phyloP scores from a whole-genome alignment of 1,140 invertebrate species.

The Atta cephalotes region DNA sequence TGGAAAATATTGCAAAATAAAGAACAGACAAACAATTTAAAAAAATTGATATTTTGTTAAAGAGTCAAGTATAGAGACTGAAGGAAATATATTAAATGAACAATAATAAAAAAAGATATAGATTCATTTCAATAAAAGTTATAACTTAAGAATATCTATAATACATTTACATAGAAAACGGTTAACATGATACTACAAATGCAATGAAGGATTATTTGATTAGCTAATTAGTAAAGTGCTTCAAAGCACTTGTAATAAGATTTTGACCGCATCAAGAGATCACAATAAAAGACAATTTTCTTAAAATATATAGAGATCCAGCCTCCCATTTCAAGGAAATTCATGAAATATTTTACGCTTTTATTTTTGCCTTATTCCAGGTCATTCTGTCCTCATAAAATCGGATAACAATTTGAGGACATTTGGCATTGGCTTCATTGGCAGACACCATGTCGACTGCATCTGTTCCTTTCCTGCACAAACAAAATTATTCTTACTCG shows the following conservation, averaged over 20 bases:
- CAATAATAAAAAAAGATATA: not conserved
- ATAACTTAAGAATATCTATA: not conserved
- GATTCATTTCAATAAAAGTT: not conserved
- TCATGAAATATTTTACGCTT: conserved; percentile 77
- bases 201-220: too few relatives aligned
- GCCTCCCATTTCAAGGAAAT: not conserved
- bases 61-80: not conserved
- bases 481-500: conserved; percentile 23
- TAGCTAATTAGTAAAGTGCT: too few relatives aligned
- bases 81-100: not conserved
- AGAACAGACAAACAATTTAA: too few relatives aligned
- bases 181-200: too few relatives aligned
- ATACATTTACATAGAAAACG: not conserved
- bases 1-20: too few relatives aligned
- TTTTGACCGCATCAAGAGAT: too few relatives aligned
- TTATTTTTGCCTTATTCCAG: conserved; percentile 88
- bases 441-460: conserved; percentile 94
- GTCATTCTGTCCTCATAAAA: conserved; percentile 93
- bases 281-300: not conserved
- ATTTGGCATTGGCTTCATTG: conserved; percentile 91
- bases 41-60: too few relatives aligned
- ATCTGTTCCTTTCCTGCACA: conserved; percentile 91
- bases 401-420: conserved; percentile 94
- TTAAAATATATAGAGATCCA: too few relatives aligned
- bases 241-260: too few relatives aligned